Percentiles rank a stretch among this genome's conserved stretches.
Evolutionary conservation across 53 echinoderm and acorn worm species (phyloP).

Genomic region (Astropecten irregularis): DNA sequence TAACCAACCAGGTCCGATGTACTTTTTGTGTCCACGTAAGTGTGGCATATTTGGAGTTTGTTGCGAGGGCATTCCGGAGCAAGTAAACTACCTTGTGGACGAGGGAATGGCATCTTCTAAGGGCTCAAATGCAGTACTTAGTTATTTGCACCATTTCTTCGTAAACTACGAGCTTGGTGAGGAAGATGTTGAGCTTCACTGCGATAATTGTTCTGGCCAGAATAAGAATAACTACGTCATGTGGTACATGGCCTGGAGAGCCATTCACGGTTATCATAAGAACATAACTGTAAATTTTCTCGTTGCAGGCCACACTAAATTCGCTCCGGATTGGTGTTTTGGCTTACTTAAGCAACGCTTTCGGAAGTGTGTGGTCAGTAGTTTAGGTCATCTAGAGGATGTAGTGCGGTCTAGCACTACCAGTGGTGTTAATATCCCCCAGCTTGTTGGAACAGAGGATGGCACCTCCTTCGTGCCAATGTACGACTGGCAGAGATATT

Average conservation of each 20-base stretch:
- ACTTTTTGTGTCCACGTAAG: conserved; percentile 50
- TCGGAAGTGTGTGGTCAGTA: background rate
- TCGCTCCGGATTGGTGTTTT: conserved; percentile 75
- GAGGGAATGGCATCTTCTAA: conserved; percentile 34
- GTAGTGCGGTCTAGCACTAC: too few relatives aligned
- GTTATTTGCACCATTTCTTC: conserved; percentile 61
- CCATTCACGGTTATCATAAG: conserved; percentile 37
- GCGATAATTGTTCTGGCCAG: conserved; percentile 70
- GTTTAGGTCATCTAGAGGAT: too few relatives aligned
- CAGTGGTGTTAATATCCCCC: background rate
- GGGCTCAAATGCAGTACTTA: conserved; percentile 38
- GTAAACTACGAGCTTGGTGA: conserved; percentile 49
- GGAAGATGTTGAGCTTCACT: conserved; percentile 21
- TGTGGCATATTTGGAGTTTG: conserved; percentile 60
- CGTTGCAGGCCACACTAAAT: conserved; percentile 65
- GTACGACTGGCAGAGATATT: background rate
- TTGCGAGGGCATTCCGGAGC: conserved; percentile 53
- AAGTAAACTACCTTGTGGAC: conserved; percentile 64
- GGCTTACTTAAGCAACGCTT: conserved; percentile 57
- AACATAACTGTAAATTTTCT: conserved; percentile 29
- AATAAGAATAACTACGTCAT: conserved; percentile 62
- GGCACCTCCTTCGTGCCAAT: conserved; percentile 1
- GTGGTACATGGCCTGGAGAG: conserved; percentile 56
- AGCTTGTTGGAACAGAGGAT: conserved; percentile 45
- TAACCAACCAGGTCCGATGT: conserved; percentile 63